Evolutionary conservation across 1,140 invertebrate species (phyloP).

Genomic region (Aphis gossypii): DNA sequence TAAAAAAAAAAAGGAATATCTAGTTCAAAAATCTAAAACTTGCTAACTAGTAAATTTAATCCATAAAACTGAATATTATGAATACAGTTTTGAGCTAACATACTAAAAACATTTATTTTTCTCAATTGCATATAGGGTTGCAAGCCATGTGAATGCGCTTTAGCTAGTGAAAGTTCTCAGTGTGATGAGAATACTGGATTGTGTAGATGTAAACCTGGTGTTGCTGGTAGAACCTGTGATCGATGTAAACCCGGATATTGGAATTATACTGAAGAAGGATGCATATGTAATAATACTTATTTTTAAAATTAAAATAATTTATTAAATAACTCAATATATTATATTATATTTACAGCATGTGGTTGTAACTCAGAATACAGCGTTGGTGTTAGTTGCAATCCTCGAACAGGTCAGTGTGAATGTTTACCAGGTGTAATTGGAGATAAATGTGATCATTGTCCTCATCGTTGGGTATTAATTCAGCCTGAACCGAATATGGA

Average conservation of each 20-base stretch:
- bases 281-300: constrained; percentile 75
- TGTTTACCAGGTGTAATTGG: constrained; percentile 95
- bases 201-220: constrained; percentile 87
- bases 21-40: background rate
- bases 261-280: constrained; percentile 88
- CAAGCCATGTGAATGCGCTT: constrained; percentile 79
- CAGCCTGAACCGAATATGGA: constrained; percentile 62
- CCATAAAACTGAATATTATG: too few species aligned
- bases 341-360: constrained; percentile 70
- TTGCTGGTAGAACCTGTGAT: constrained; percentile 86
- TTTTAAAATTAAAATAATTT: background rate
- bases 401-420: constrained; percentile 87
- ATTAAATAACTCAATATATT: background rate
- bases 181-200: constrained; percentile 86
- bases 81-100: background rate
- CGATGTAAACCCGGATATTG: constrained; percentile 90
- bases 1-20: background rate
- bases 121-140: constrained; percentile 71
- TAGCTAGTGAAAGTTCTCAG: constrained; percentile 79
- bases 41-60: background rate
- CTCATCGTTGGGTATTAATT: constrained; percentile 81
- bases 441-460: constrained; percentile 93
- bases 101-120: background rate
- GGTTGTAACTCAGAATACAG: constrained; percentile 88
- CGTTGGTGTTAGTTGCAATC: constrained; percentile 86